Evolutionary conservation across 2,888 invertebrate genomes (phyloP).

Genomic region (Drosophila anomalata): DNA sequence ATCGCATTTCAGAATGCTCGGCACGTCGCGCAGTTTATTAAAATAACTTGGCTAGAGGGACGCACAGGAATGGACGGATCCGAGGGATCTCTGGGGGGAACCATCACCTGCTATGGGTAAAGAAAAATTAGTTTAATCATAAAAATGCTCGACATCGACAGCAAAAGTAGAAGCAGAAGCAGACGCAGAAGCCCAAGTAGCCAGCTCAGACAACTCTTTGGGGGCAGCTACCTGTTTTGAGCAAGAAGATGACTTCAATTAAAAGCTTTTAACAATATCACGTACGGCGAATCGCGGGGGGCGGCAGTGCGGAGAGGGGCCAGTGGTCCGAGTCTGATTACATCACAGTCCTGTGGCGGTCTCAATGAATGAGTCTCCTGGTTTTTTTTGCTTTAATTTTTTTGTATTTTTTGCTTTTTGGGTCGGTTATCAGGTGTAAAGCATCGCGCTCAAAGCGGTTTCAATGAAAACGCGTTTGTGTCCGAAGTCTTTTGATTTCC

Average conservation of each 20-base stretch:
- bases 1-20: constrained; percentile 80
- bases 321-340: constrained; percentile 63
- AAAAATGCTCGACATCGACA: constrained; percentile 78
- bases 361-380: constrained; percentile 58
- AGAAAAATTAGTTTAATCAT: constrained; percentile 82
- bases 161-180: constrained; percentile 38
- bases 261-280: constrained; percentile 83
- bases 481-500: constrained; percentile 68
- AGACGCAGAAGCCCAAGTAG: constrained; percentile 23
- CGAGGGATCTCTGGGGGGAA: constrained; percentile 17
- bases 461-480: constrained; percentile 70
- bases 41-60: constrained; percentile 82
- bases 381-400: constrained; percentile 2
- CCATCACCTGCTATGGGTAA: constrained; percentile 76
- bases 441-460: constrained; percentile 61
- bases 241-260: constrained; percentile 81
- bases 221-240: constrained; percentile 77
- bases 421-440: constrained; percentile 73
- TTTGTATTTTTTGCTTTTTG: constrained; percentile 22
- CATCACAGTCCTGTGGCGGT: constrained; percentile 73
- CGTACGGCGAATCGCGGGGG: constrained; percentile 75
- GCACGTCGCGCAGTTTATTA: constrained; percentile 84
- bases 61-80: constrained; percentile 21
- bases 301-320: constrained; percentile 3
- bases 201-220: constrained; percentile 45